phyloP scores from a whole-genome alignment of 2,113 vertebrate genomes.

The Sinocyclocheilus anshuiensis region DNA sequence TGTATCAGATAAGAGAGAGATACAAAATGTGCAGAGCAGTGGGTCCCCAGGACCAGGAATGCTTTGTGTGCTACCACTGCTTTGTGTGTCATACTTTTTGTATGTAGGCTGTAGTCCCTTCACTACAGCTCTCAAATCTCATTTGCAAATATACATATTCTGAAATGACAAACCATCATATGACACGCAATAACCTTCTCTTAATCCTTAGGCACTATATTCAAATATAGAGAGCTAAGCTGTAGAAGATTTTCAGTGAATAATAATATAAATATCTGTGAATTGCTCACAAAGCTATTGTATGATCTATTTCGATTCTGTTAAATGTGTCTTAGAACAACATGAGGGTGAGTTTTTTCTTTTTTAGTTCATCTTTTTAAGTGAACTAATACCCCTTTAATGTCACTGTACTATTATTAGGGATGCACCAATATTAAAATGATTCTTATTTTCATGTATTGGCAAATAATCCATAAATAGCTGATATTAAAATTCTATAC shows the following conservation, averaged over 20 bases:
- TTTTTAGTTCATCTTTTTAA: background rate
- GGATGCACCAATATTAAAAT: background rate
- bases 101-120: too few relatives aligned
- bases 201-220: too few relatives aligned
- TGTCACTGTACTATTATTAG: background rate
- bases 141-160: too few relatives aligned
- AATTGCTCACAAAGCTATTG: background rate
- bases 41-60: too few relatives aligned
- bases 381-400: background rate
- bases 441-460: background rate
- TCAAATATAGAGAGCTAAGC: background rate
- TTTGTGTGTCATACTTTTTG: background rate
- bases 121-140: too few relatives aligned
- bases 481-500: too few relatives aligned
- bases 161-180: too few relatives aligned
- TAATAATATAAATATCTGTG: background rate
- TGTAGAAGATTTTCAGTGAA: background rate
- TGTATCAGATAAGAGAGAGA: too few relatives aligned
- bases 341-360: background rate
- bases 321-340: background rate
- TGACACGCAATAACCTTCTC: too few relatives aligned
- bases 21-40: too few relatives aligned
- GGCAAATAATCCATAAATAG: background rate
- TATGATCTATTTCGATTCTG: background rate
- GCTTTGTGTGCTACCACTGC: background rate